Base-by-base conservation (phyloP, 2,888 invertebrate genomes). In the Phaonia tiefii region DNA sequence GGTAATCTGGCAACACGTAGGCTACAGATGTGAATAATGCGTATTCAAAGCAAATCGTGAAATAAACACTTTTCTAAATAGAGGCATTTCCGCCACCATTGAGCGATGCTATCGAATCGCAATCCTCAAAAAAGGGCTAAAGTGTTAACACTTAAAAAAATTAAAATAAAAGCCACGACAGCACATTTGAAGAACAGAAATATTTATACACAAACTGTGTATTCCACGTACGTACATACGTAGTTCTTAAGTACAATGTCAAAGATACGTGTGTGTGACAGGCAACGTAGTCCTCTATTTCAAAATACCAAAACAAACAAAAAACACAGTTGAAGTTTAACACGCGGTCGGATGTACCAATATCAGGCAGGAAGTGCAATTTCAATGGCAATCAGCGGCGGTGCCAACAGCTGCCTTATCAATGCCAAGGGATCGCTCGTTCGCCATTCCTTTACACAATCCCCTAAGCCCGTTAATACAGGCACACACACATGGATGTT, bases 401-500 rank as follows among this genome's bases (percentile, higher is more conserved):
- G 71, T 81, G 80, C 75, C 26, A 81, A 75, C 82, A 87, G 87
- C 87, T 88, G 88, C 84, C 81, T 86, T 88, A 88, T 88, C 88
- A 88, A 87, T 88, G 88, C 87, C 86, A 88, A 89, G 86, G 84
- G 84, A 88, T 88, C 87, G 84, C 80, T 78, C 25, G 20, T 54
- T 70, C 79, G 70, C 58, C 75, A 74, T 79, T 79, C 73, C 73
- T 74, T 79, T 75, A 66, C 15, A 54, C 39, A 44, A 22, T n/a
- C 65, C 25, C 56, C 67, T 74, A 76, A 46, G 65, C 70, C 46
- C 75, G 39, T 22, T 72, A 39, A 44, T 42, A 63, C 54, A 37
- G 31, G 56, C 46, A 51, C 44, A 63, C 58, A 60, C 20, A 44
- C 54, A 31, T 7, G 46, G 49, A 39, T 73, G 31, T 51, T 26